Percentiles rank a stretch among this genome's conserved stretches.
These are phyloP conservation scores for Polydrusus tereticollis DNA, from an alignment of 2,888 invertebrate species.

Conservation along the genomic window DNA sequence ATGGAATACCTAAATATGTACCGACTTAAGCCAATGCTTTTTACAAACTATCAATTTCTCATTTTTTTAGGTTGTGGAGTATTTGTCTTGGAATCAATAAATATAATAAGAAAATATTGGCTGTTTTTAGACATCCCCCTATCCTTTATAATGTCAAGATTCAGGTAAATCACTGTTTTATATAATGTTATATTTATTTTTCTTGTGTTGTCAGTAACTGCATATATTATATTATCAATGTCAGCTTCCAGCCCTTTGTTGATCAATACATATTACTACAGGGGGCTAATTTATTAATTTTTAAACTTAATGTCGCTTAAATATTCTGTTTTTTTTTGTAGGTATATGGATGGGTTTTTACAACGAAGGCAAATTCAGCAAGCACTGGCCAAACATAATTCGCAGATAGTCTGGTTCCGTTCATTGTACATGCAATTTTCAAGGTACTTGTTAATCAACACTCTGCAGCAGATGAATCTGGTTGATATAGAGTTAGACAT, in stretches of 20 bases:
- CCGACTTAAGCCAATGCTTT: neutral
- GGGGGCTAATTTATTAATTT: too few relatives aligned
- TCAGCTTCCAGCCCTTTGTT: too few relatives aligned
- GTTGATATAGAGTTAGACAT: slow-evolving; percentile 84
- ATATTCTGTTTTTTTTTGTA: slow-evolving; percentile 61
- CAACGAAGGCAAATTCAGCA: slow-evolving; percentile 73
- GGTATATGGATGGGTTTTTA: slow-evolving; percentile 76
- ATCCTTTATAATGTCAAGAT: slow-evolving; percentile 81
- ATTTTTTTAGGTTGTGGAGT: slow-evolving; percentile 81
- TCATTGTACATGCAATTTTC: slow-evolving; percentile 90
- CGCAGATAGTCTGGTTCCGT: slow-evolving; percentile 97
- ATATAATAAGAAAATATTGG: slow-evolving; percentile 88
- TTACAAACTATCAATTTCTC: neutral
- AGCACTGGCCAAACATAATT: slow-evolving; percentile 89
- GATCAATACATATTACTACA: too few relatives aligned
- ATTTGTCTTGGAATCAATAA: slow-evolving; percentile 88
- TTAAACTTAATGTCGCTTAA: too few relatives aligned
- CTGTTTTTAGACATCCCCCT: slow-evolving; percentile 86
- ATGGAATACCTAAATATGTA: neutral
- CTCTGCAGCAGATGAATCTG: slow-evolving; percentile 80
- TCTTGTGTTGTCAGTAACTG: too few relatives aligned
- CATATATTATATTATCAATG: too few relatives aligned
- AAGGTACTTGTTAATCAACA: slow-evolving; percentile 92
- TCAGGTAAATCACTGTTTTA: slow-evolving; percentile 81
- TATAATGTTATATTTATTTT: too few relatives aligned